Conservation (phyloP, 2,113 vertebrate genomes). For the Ranitomeya imitator region DNA sequence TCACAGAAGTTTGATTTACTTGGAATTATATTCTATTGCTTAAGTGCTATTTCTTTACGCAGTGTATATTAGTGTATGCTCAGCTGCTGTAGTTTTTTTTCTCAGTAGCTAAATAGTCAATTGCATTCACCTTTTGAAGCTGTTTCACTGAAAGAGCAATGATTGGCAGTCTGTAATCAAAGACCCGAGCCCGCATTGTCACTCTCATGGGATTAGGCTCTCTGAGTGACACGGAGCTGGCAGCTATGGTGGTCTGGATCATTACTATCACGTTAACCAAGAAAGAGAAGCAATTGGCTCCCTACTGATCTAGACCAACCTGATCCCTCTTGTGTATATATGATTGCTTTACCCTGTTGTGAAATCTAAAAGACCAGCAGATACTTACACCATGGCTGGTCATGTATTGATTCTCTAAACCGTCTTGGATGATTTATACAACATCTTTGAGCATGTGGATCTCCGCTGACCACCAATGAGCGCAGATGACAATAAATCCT, state of each 20-base stretch:
- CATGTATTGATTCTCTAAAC: neutral
- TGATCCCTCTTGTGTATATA: neutral
- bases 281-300: conserved; percentile 8
- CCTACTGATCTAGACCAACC: conserved; percentile 28
- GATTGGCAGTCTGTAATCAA: conserved; percentile 34
- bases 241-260: conserved; percentile 16
- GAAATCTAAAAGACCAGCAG: conserved; percentile 11
- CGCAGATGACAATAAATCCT: neutral
- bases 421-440: conserved; percentile 1
- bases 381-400: neutral
- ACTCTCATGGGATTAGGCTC: neutral
- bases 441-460: neutral
- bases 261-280: conserved; percentile 34
- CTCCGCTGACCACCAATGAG: conserved; percentile 1
- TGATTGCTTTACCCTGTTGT: conserved; percentile 20
- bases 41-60: too few species aligned
- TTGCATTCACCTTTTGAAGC: neutral
- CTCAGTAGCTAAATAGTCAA: neutral
- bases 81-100: neutral
- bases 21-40: too few species aligned
- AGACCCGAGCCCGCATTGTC: neutral
- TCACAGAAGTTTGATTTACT: too few species aligned
- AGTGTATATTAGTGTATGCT: neutral
- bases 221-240: conserved; percentile 1
- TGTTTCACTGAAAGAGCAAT: neutral